These are phyloP conservation scores for Turdus rufiventris DNA, from an alignment of 2,113 vertebrate species.

Conservation along the genomic window DNA sequence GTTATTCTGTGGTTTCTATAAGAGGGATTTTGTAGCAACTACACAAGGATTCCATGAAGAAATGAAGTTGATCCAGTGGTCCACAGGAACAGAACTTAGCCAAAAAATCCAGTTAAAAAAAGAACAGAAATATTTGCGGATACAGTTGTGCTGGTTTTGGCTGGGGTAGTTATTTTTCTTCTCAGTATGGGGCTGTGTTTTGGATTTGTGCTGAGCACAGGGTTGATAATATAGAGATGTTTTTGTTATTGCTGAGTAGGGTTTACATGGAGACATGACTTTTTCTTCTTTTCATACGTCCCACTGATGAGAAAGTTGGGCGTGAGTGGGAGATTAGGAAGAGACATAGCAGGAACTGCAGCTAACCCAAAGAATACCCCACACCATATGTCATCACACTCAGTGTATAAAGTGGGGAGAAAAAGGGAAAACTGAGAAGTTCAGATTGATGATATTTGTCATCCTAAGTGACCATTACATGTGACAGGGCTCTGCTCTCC, in stretches of 20 bases:
- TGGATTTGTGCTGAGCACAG: not conserved
- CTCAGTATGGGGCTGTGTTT: not conserved
- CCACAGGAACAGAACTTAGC: not conserved
- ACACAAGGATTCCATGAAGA: not conserved
- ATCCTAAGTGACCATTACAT: too few relatives aligned
- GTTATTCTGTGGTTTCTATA: not conserved
- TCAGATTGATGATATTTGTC: not conserved
- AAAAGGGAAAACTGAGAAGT: not conserved
- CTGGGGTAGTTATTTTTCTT: not conserved
- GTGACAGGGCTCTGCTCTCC: not conserved
- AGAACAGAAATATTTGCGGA: not conserved
- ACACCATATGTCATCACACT: not conserved
- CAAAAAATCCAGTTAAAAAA: not conserved
- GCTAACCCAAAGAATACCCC: not conserved
- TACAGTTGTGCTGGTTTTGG: not conserved
- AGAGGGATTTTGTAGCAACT: not conserved
- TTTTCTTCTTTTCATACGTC: not conserved
- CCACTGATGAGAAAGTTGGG: not conserved
- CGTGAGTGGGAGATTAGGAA: not conserved
- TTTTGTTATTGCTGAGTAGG: not conserved
- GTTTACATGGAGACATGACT: not conserved
- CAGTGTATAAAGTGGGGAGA: not conserved
- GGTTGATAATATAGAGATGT: not conserved
- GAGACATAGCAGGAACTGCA: not conserved
- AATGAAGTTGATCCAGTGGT: not conserved